A percentile compares a stretch with the other conserved stretches of the same genome.
Evolutionary conservation across 1,140 invertebrate species (phyloP).

Genomic region (Drosophila subpulchrella): DNA sequence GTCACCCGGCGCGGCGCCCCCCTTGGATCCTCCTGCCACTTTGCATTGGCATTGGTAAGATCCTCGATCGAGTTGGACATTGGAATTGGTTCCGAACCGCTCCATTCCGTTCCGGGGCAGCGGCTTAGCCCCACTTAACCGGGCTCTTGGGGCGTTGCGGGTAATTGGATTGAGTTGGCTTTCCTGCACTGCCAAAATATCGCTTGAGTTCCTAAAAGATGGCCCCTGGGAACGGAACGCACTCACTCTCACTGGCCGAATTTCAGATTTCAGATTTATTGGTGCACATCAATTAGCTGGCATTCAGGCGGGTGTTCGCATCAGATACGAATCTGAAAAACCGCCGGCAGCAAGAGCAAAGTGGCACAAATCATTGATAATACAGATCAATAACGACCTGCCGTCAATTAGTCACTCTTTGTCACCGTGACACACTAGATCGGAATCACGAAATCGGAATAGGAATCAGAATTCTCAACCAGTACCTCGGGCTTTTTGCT

Average conservation of each 20-base stretch:
- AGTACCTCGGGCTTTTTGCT: slow-evolving; percentile 16
- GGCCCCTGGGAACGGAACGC: slow-evolving; percentile 18
- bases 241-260: slow-evolving; percentile 9
- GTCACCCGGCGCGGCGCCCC: slow-evolving; percentile 52
- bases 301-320: slow-evolving; percentile 1
- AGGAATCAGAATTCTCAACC: slow-evolving; percentile 42
- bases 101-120: slow-evolving; percentile 17
- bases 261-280: slow-evolving; percentile 75
- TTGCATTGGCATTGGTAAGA: slow-evolving; percentile 14
- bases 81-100: slow-evolving; percentile 19
- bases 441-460: slow-evolving; percentile 34
- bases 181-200: slow-evolving; percentile 43
- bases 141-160: slow-evolving; percentile 38
- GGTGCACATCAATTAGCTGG: slow-evolving; percentile 71
- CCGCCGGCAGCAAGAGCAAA: slow-evolving; percentile 43
- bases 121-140: slow-evolving; percentile 50
- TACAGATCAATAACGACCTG: slow-evolving; percentile 63
- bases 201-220: neutral
- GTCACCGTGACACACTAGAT: slow-evolving; percentile 33
- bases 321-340: slow-evolving; percentile 14
- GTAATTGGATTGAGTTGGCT: slow-evolving; percentile 54
- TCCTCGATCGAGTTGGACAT: slow-evolving; percentile 17
- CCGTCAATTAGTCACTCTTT: slow-evolving; percentile 72
- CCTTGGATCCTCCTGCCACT: slow-evolving; percentile 25
- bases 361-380: slow-evolving; percentile 75